phyloP scores from a whole-genome alignment of 1,140 invertebrate species.

The Tigriopus japonicus region DNA sequence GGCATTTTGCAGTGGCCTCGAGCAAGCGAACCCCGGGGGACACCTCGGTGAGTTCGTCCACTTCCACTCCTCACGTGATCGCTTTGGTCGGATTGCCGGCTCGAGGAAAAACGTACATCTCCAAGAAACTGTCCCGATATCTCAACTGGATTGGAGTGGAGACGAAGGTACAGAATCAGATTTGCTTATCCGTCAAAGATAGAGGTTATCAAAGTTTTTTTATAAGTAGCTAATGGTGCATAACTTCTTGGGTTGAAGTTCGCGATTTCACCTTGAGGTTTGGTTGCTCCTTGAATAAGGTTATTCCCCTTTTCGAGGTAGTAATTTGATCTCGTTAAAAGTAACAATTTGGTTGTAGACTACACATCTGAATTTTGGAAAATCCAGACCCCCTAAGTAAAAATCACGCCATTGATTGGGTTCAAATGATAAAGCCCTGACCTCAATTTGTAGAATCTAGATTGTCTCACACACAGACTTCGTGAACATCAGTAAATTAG shows the following conservation, averaged over 20 bases:
- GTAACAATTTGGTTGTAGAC: too few relatives aligned
- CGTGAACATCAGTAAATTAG: too few relatives aligned
- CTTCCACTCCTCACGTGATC: slow-evolving; percentile 48
- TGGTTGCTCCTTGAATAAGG: neutral
- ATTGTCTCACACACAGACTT: too few relatives aligned
- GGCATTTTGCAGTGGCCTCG: slow-evolving; percentile 1
- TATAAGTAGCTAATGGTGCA: neutral
- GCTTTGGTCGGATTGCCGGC: slow-evolving; percentile 79
- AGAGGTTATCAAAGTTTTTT: neutral
- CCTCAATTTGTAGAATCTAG: too few relatives aligned
- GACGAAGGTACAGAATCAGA: slow-evolving; percentile 45
- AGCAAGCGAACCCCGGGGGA: neutral
- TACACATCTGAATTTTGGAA: too few relatives aligned
- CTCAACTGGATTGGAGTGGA: slow-evolving; percentile 77
- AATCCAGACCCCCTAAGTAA: too few relatives aligned
- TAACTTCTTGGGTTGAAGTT: neutral
- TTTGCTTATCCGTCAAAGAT: neutral
- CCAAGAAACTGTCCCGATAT: slow-evolving; percentile 64
- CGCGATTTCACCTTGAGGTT: neutral
- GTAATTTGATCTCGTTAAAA: too few relatives aligned
- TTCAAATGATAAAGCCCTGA: too few relatives aligned
- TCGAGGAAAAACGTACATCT: slow-evolving; percentile 72
- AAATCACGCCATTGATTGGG: too few relatives aligned
- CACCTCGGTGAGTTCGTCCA: neutral
- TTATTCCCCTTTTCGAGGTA: neutral